Evolutionary conservation across 2,113 vertebrate species (phyloP), one percentile per base, ranked within the genome.

Genomic region (Camelus dromedarius): DNA sequence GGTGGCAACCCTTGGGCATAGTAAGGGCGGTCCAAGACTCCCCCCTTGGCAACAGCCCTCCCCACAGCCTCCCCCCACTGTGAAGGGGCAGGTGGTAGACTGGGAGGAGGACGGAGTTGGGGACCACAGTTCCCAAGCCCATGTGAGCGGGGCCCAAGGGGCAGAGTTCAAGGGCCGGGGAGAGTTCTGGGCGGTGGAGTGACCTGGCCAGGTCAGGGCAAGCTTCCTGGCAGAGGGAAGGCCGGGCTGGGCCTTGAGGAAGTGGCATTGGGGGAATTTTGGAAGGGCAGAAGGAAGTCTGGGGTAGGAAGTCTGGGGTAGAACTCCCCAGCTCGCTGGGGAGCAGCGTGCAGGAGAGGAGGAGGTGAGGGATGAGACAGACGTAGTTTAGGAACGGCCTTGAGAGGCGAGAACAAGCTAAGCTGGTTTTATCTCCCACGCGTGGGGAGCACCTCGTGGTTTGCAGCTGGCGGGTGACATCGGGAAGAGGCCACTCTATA

Each of bases 221-320:
- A 72, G 88, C 60, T 48, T 62, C 88, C 35, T 2, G 11, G 22
- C 9, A 22, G 15, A 73, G 15, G 38, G 0, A 5, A n/a, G 20
- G 7, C 38, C 2, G 16, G 70, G 66, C 46, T 56, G 16, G 66
- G 28, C 42, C 9, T 13, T 1, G 26, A 70, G 66, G 52, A 70
- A 0, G 10, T 62, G 54, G 28, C 54, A 20, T 58, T 14, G 0
- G 0, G 42, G 35, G 26, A 48, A 26, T 16, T 50, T 6, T 54
- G 54, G 26, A 52, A 46, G 30, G 24, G 38, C 26, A 38, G n/a
- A 30, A 42, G 15, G 5, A 46, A n/a, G 1, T 7, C 15, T 0
- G 2, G 3, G 1, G n/a, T 28, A 26, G n/a, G 5, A 46, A n/a
- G 1, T 7, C 15, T 0, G 2, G 3, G 1, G n/a, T 28, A 26